Evolutionary conservation across 2,797 vertebrate genomes (phyloP).

Genomic region (Discoglossus pictus): DNA sequence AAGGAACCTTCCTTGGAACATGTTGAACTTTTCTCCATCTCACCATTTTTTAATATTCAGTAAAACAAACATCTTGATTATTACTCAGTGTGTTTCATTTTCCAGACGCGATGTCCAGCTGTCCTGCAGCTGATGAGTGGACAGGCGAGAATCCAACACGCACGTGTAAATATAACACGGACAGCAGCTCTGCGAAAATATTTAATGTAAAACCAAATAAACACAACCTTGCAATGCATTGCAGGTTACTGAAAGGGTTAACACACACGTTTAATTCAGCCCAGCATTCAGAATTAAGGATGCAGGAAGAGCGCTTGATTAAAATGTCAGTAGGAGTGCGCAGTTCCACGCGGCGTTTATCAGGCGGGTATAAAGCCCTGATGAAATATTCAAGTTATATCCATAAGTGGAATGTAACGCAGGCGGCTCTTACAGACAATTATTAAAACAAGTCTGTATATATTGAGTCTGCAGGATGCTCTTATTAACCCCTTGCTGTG

Average conservation of each 20-base stretch:
- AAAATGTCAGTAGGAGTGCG: slow-evolving; percentile 53
- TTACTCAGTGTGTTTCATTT: too few species aligned
- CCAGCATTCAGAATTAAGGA: slow-evolving; percentile 53
- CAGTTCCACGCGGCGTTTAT: slow-evolving; percentile 45
- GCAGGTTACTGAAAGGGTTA: too few species aligned
- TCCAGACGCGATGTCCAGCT: neutral
- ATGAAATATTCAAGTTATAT: slow-evolving; percentile 53
- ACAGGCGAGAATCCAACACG: slow-evolving; percentile 16
- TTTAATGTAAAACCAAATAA: slow-evolving; percentile 50
- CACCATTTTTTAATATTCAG: too few species aligned
- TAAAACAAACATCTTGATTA: too few species aligned
- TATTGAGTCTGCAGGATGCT: slow-evolving; percentile 38
- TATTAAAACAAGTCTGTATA: slow-evolving; percentile 41
- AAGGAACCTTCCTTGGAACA: too few species aligned
- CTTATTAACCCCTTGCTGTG: slow-evolving; percentile 29
- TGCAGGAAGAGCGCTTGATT: slow-evolving; percentile 56
- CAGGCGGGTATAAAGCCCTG: slow-evolving; percentile 47
- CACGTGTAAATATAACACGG: slow-evolving; percentile 22
- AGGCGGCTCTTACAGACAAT: slow-evolving; percentile 43
- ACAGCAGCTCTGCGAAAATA: slow-evolving; percentile 44
- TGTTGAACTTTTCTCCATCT: too few species aligned
- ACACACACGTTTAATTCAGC: slow-evolving; percentile 61
- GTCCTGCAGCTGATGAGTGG: neutral
- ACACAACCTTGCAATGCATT: slow-evolving; percentile 26
- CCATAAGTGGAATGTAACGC: slow-evolving; percentile 48